phyloP scores from a whole-genome alignment of 2,888 invertebrate species.

The Cephus pulcher region DNA sequence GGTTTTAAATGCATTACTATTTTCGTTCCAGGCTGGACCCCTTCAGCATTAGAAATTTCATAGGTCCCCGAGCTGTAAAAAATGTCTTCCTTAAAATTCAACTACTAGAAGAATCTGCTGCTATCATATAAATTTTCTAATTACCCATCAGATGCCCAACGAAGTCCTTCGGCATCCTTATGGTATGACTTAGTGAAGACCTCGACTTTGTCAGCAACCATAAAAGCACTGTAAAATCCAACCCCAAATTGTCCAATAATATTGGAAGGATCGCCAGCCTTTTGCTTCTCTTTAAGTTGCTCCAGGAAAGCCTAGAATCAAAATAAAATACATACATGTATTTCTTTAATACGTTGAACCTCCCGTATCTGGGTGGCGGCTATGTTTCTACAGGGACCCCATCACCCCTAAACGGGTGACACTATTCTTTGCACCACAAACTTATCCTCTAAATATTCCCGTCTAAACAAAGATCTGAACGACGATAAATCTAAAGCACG shows the following conservation, averaged over 20 bases:
- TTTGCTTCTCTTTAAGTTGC: slow-evolving; percentile 78
- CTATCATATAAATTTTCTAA: background rate
- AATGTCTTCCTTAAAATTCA: background rate
- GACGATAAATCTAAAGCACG: no score
- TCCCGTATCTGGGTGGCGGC: no score
- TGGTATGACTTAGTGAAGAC: slow-evolving; percentile 85
- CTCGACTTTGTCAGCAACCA: slow-evolving; percentile 96
- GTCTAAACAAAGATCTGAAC: no score
- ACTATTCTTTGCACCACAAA: no score
- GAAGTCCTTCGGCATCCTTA: slow-evolving; percentile 77
- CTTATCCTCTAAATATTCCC: no score
- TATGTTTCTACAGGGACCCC: no score
- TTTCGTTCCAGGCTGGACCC: slow-evolving; percentile 90
- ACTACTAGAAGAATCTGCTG: no score
- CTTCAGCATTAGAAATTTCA: slow-evolving; percentile 88
- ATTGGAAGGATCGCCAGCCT: slow-evolving; percentile 74
- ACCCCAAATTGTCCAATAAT: slow-evolving; percentile 99
- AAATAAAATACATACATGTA: background rate
- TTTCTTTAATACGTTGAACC: no score
- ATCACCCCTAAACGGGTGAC: no score
- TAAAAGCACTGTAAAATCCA: slow-evolving; percentile 97
- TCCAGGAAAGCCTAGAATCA: slow-evolving; percentile 81
- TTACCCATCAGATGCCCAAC: slow-evolving; percentile 94
- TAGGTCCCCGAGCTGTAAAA: slow-evolving; percentile 82
- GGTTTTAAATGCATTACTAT: slow-evolving; percentile 90